phyloP scores from a whole-genome alignment of 2,113 vertebrate species.

The Syngnathus scovelli region DNA sequence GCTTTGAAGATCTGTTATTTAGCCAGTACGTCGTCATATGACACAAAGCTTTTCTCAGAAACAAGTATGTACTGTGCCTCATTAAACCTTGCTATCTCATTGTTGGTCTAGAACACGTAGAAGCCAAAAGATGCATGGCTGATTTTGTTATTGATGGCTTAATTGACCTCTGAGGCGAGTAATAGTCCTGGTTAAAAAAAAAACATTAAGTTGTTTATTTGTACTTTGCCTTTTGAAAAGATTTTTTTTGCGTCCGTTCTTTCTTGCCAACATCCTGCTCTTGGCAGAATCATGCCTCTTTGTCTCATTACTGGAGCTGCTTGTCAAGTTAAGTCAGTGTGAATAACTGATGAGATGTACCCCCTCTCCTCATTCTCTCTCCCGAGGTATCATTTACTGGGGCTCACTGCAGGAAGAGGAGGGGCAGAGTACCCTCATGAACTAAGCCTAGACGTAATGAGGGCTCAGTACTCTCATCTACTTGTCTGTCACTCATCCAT shows the following conservation, averaged over 20 bases:
- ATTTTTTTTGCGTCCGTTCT: no score
- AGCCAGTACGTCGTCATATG: neutral
- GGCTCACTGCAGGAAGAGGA: conserved; percentile 20
- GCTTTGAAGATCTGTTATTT: neutral
- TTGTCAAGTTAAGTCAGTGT: conserved; percentile 59
- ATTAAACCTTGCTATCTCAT: neutral
- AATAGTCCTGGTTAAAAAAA: no score
- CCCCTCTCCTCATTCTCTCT: conserved; percentile 41
- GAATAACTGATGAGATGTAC: conserved; percentile 58
- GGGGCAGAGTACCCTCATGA: conserved; percentile 30
- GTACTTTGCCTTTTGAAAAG: no score
- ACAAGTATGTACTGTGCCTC: no score
- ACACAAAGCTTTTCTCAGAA: neutral
- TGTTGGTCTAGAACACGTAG: neutral
- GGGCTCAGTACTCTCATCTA: conserved; percentile 53
- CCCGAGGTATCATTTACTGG: conserved; percentile 51
- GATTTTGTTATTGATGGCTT: neutral
- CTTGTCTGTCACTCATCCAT: conserved; percentile 62
- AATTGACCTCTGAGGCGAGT: neutral
- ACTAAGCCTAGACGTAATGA: conserved; percentile 58
- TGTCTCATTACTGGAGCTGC: conserved; percentile 55
- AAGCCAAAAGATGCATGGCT: neutral
- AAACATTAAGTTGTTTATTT: no score
- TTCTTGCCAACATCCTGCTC: conserved; percentile 45
- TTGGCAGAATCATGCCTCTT: conserved; percentile 47